Base-by-base conservation (phyloP, 2,797 vertebrate species). In the Sebastes steindachneri region DNA sequence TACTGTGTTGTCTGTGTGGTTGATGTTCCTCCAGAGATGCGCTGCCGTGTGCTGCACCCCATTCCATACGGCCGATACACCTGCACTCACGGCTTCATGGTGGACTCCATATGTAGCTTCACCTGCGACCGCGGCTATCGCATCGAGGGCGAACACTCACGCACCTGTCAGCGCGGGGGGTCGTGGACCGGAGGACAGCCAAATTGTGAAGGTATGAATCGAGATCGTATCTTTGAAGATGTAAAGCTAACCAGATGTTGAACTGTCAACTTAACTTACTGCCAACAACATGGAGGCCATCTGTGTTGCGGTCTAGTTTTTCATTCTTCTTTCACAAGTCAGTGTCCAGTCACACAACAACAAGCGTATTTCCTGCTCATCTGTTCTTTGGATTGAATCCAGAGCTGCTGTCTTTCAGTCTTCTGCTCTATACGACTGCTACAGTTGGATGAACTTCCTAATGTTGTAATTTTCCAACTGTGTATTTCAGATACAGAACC, bases 71-170 rank as follows among this genome's bases (percentile, higher is more conserved):
- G 98, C 79, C 96, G 95, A n/a, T 97, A 98, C 86, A 93, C 87
- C 67, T 99, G 99, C 94, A 96, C 95, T 1, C 93, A 95, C 0
- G 96, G 97, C 0, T 96, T 97, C 33, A 86, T 95, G 86, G 96
- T 97, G 80, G 97, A 98, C 92, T 99, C 99, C 76, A 96, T 96
- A 86, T 99, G 98, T 5, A 96, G 97, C 76, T 99, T 98, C 88
- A 92, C 91, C 87, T 99, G 99, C 81, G 68, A 79, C 65, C 93
- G 92, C 0, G 99, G 99, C 14, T 98, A 98, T 91, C 96, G 96
- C 82, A 93, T 99, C 14, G 97, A 98, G 90, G 97, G 96, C 0
- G 95, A 97, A 63, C 96, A 93, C 35, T 97, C 95, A 0, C 96
- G 97, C 7, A 80, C 95, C 77, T 99, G 99, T 91, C 96, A 94